Base-by-base conservation (phyloP, 1,140 invertebrate species). In the Caligus rogercresseyi region DNA sequence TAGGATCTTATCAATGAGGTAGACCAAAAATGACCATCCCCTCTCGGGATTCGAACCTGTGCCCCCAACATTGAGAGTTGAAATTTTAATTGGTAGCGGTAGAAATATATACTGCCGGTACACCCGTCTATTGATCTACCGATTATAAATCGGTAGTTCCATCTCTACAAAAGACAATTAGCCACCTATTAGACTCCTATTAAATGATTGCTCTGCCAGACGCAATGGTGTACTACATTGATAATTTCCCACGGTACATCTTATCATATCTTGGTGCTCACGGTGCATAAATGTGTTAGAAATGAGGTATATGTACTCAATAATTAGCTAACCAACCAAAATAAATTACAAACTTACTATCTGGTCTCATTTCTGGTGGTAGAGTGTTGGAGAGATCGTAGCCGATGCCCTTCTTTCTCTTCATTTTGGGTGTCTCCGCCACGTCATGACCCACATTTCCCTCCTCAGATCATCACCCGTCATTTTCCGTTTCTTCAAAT, bases 361-460 rank as follows among this genome's bases (percentile, higher is more conserved):
- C n/a, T 54, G 21, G 53, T 16, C n/a, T 7, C n/a, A 19, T 64
- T 51, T 64, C 19, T 14, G 67, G 52, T 64, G 18, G 21, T 59
- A 16, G 11, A 31, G 25, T n/a, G 59, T 24, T 60, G 54, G 56
- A 53, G 54, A 52, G 26, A 65, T 68, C 71, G 77, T 75, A 82
- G 80, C 79, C 63, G 11, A 18, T n/a, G 13, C 21, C 63, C 64
- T 74, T 71, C 15, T 78, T 73, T 3, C 77, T 72, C 74, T 85
- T 84, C 14, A 84, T 80, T 4, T 87, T 87, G 21, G 86, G 89
- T n/a, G 84, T 86, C 62, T 88, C 85, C 1, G 85, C 87, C 25
- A 83, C 83, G 18, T 86, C 63, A 64, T 70, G 76, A 25, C 87
- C 88, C 88, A 91, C 86, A 91, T 90, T 23, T 90, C 76, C 51